Evolutionary conservation across 2,113 vertebrate species (phyloP).

Genomic region (Steatornis caripensis): DNA sequence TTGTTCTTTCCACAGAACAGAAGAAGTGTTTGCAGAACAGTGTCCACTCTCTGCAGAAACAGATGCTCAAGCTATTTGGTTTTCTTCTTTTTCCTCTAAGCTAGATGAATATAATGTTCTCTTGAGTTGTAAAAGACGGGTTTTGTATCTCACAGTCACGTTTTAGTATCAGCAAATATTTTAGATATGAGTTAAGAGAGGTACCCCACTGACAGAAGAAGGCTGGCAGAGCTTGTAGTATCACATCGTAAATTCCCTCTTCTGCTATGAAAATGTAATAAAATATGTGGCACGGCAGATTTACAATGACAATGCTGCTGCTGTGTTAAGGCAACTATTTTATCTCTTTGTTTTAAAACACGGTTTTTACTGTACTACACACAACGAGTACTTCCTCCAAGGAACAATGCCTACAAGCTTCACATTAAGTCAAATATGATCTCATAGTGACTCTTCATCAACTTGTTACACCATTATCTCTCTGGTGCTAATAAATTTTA

Average conservation of each 20-base stretch:
- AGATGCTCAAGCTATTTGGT: neutral
- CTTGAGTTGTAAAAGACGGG: neutral
- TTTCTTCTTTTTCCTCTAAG: neutral
- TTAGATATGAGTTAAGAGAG: conserved; percentile 57
- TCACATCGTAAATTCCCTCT: conserved; percentile 64
- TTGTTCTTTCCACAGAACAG: neutral
- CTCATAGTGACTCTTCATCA: neutral
- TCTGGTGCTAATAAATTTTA: conserved; percentile 12
- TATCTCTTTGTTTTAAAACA: conserved; percentile 40
- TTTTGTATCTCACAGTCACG: conserved; percentile 15
- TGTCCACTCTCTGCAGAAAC: neutral
- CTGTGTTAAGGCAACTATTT: conserved; percentile 35
- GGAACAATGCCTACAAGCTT: neutral
- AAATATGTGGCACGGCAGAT: conserved; percentile 58
- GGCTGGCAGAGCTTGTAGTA: conserved; percentile 44
- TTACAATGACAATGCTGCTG: conserved; percentile 43
- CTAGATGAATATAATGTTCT: conserved; percentile 5
- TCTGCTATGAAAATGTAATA: conserved; percentile 63
- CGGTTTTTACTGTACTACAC: neutral
- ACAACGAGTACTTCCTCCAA: neutral
- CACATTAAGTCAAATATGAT: neutral
- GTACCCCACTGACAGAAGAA: conserved; percentile 56
- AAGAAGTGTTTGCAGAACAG: neutral
- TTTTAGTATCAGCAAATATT: conserved; percentile 66
- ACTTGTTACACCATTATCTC: neutral